These are phyloP conservation scores for Eurystomus gularis DNA, from an alignment of 2,113 vertebrate genomes.

Conservation along the genomic window DNA sequence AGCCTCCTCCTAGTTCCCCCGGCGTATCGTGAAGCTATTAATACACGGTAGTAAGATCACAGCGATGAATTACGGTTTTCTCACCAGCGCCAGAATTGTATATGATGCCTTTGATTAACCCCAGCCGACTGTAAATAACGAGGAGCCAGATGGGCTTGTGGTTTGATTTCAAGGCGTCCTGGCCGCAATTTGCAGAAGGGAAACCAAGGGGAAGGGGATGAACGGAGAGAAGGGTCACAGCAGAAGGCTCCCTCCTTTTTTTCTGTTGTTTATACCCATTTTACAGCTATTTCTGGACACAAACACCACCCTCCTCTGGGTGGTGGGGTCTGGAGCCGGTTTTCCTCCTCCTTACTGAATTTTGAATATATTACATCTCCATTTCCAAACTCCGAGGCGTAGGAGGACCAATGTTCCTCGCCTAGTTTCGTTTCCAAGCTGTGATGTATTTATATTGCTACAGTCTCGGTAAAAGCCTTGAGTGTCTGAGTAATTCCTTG, in stretches of 20 bases:
- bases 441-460: not conserved
- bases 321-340: not conserved
- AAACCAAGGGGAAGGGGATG: not conserved
- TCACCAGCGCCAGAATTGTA: not conserved
- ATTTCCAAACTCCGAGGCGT: not conserved
- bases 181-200: constrained; percentile 19
- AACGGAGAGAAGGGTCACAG: not conserved
- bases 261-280: not conserved
- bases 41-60: not conserved
- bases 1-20: not conserved
- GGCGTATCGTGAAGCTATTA: not conserved
- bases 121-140: constrained; percentile 44
- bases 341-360: not conserved
- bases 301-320: not conserved
- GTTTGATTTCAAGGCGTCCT: constrained; percentile 48
- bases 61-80: constrained; percentile 27
- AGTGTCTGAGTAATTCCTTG: not conserved
- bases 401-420: not conserved
- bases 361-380: not conserved
- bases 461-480: not conserved
- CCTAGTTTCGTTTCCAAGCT: not conserved
- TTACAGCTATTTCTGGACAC: not conserved
- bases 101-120: constrained; percentile 58
- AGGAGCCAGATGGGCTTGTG: constrained; percentile 5
- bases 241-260: not conserved